These are phyloP conservation scores for Caretta caretta DNA, from an alignment of 2,113 vertebrate species.

Conservation along the genomic window DNA sequence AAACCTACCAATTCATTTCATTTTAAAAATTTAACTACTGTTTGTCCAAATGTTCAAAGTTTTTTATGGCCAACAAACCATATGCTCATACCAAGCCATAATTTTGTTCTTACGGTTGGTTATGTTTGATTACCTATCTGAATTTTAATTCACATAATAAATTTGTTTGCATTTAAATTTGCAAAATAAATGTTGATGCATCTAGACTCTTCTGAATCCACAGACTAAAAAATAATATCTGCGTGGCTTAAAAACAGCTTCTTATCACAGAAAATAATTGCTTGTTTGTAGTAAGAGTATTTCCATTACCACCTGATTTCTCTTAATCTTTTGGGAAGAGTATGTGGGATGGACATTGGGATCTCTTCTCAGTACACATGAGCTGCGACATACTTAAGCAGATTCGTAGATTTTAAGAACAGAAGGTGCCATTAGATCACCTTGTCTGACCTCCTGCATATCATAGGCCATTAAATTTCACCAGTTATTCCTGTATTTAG, in stretches of 20 bases:
- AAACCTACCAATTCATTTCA: neutral
- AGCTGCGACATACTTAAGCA: neutral
- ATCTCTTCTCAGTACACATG: neutral
- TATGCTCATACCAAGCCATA: neutral
- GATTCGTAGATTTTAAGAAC: neutral
- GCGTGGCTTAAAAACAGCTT: neutral
- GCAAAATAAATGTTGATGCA: neutral
- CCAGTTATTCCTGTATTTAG: neutral
- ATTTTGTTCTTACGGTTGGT: neutral
- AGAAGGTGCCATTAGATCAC: neutral
- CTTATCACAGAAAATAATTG: neutral
- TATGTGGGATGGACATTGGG: neutral
- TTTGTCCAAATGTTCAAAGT: neutral
- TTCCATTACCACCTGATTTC: neutral
- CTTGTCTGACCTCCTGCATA: neutral
- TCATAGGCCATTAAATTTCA: neutral
- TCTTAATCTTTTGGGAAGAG: neutral
- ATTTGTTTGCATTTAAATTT: neutral
- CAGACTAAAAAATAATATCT: neutral
- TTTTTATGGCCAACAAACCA: neutral
- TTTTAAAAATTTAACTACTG: neutral
- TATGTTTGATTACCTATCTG: neutral
- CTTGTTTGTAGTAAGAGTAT: neutral
- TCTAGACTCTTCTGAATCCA: neutral
- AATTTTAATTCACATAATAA: neutral